Evolutionary conservation across 1,140 invertebrate species (phyloP).

Genomic region (Brachionus paranguensis): DNA sequence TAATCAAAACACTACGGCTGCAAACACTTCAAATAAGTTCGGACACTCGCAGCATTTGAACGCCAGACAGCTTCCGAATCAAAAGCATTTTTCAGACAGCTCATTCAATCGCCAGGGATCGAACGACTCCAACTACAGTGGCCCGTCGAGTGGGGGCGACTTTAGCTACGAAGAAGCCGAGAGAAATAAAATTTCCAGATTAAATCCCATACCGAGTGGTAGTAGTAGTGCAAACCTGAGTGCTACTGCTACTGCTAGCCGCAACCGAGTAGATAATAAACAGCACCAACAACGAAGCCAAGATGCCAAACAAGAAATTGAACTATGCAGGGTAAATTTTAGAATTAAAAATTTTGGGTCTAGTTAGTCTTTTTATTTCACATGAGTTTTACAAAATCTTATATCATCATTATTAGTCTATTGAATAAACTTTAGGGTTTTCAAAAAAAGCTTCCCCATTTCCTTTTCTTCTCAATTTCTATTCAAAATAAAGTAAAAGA

Average conservation of each 20-base stretch:
- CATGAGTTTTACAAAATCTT: too few relatives aligned
- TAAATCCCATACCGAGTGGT: conserved; percentile 15
- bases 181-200: conserved; percentile 12
- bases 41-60: neutral
- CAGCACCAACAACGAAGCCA: conserved; percentile 25
- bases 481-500: too few relatives aligned
- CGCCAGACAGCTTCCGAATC: neutral
- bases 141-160: conserved; percentile 32
- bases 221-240: conserved; percentile 11
- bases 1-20: conserved; percentile 11
- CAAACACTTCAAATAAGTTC: neutral
- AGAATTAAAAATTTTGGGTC: neutral
- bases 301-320: conserved; percentile 36
- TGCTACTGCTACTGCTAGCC: conserved; percentile 20
- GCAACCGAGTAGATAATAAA: neutral
- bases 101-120: conserved; percentile 26
- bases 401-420: too few relatives aligned
- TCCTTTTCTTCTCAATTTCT: too few relatives aligned
- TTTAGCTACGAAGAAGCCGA: conserved; percentile 26
- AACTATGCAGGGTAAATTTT: conserved; percentile 15
- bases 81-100: neutral
- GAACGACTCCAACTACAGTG: conserved; percentile 39
- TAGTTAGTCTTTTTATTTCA: too few relatives aligned
- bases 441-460: too few relatives aligned
- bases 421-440: too few relatives aligned